Base-by-base conservation (phyloP, 2,888 invertebrate genomes). In the Melanophora roralis region DNA sequence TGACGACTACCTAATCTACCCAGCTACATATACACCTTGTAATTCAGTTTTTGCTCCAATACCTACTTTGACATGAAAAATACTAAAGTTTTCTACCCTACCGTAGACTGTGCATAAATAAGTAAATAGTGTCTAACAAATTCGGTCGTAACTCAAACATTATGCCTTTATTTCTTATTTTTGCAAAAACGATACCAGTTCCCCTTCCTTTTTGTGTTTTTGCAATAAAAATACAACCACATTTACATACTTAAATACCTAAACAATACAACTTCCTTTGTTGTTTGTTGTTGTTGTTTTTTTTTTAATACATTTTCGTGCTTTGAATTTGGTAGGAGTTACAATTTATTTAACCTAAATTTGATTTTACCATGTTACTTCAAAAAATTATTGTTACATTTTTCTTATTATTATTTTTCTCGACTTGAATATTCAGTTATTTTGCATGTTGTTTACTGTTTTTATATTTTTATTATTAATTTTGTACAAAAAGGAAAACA, bases 281-380 rank as follows among this genome's bases (percentile, higher is more conserved):
- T 57, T 55, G 27, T 57, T 55, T 27, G 34, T 51, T 43, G 6
- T 53, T 45, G n/a, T 49, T 27, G 65, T 71, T 51, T 51, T 45
- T 21, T 60, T 27, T n/a, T n/a, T n/a, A n/a, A n/a, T n/a, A n/a
- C 49, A 49, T 6, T 19, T 62, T 67, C 67, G 60, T 78, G 36
- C 21, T 53, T 60, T 16, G 36, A 69, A 78, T 73, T 78, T 81
- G 53, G 71, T 78, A 65, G 81, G 78, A 80, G 81, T 81, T 74
- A 68, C 62, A 43, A 65, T 68, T 71, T 67, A 76, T 82, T 83
- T 83, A 81, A 78, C 81, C 81, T 77, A 80, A 83, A 83, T 83
- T 81, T 65, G 68, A 72, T 76, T 78, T 80, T 79, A 51, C 49
- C 73, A 64, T 74, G 68, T 81, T 65, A 57, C 53, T 76, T 59